These are phyloP conservation scores for Aselliscus stoliczkanus DNA, from an alignment of 2,797 vertebrate species.

Conservation along the genomic window DNA sequence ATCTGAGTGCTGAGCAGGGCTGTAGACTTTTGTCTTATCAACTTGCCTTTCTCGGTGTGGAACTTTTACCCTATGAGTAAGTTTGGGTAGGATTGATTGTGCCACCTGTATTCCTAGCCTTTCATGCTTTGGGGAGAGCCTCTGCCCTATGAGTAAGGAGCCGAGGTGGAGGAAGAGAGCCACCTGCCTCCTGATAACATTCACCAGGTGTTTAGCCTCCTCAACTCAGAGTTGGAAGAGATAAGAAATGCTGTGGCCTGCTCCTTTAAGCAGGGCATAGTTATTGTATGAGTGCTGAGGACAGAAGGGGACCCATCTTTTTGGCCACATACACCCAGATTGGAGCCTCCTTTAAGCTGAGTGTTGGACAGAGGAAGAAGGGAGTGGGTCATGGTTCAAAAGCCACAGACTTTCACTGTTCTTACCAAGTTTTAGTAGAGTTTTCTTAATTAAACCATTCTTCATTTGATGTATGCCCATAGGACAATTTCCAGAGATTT, in stretches of 20 bases:
- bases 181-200: background rate
- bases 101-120: background rate
- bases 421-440: background rate
- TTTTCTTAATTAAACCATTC: conserved; percentile 1
- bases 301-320: background rate
- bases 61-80: background rate
- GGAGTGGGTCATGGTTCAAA: background rate
- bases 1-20: background rate
- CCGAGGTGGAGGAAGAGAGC: background rate
- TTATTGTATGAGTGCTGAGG: background rate
- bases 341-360: background rate
- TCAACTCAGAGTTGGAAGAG: background rate
- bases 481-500: background rate
- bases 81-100: background rate
- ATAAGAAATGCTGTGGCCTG: background rate
- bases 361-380: background rate
- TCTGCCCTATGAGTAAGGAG: background rate
- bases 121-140: background rate
- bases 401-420: background rate
- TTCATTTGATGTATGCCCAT: background rate
- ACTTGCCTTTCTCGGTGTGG: background rate
- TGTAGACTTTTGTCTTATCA: background rate
- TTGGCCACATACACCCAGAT: background rate
- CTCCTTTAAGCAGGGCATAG: background rate
- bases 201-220: background rate